Evolutionary conservation across 2,888 invertebrate genomes (phyloP).

Genomic region (Hipparchia sbordonii): DNA sequence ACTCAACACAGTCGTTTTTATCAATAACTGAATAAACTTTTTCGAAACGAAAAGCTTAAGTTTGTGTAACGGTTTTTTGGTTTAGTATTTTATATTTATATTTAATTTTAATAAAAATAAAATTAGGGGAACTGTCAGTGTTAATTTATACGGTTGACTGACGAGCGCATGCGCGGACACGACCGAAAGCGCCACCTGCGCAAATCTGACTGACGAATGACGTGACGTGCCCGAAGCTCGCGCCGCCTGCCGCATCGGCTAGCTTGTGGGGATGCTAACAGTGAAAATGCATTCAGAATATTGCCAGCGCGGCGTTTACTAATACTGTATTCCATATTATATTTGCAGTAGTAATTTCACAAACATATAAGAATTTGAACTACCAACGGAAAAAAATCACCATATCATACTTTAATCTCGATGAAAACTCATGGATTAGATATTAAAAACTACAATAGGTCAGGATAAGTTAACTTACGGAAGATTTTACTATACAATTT

Average conservation of each 20-base stretch:
- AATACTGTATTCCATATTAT: too few species aligned
- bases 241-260: conserved; percentile 27
- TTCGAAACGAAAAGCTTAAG: conserved; percentile 55
- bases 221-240: conserved; percentile 35
- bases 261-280: conserved; percentile 29
- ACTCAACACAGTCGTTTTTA: conserved; percentile 42
- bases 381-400: too few species aligned
- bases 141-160: conserved; percentile 57
- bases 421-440: too few species aligned
- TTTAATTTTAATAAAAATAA: conserved; percentile 54
- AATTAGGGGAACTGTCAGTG: conserved; percentile 63
- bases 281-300: conserved; percentile 25
- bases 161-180: conserved; percentile 58
- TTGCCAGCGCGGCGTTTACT: conserved; percentile 19
- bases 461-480: too few species aligned
- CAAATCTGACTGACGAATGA: conserved; percentile 53
- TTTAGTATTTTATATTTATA: conserved; percentile 37
- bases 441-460: too few species aligned
- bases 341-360: background rate
- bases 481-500: background rate
- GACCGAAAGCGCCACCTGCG: conserved; percentile 61
- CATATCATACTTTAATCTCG: too few species aligned
- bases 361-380: too few species aligned
- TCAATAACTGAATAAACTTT: conserved; percentile 49
- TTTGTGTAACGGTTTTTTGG: conserved; percentile 50